Evolutionary conservation across 2,797 vertebrate genomes (phyloP), one percentile per base, ranked within the genome.

Genomic region (Taenioides sp.): DNA sequence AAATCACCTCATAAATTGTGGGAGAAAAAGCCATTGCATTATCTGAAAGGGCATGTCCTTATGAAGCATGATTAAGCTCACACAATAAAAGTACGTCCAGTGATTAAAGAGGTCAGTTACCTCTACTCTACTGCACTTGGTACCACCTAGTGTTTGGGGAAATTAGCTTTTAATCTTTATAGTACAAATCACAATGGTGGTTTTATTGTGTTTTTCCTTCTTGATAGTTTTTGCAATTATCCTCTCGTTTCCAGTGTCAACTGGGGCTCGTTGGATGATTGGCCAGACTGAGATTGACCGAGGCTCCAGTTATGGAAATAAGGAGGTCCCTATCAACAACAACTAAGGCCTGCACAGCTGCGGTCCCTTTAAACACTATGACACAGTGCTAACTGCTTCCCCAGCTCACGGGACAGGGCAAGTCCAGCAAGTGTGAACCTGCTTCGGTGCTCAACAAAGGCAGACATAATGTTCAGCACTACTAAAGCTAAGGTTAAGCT

Each of bases 221-320:
- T 57, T 57, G n/a, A 12, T 23, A 23, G n/a, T 12, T 57, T 52
- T 23, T 23, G 12, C 11, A 4, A 12, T 22, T 23, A 22, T 22
- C 10, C 0, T 75, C 76, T 77, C 34, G 14, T 69, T 40, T 72
- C 20, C 91, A 99, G 98, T 88, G 61, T 98, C 98, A 17, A 67
- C 94, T 70, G 96, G 92, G 49, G 92, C 97, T 50, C 95, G 96
- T 86, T 96, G 96, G 96, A 99, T 99, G 98, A 99, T 99, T 3
- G 95, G 94, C 0, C 95, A 97, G 88, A 99, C 98, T 0, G 98
- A 99, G 89, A 98, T 97, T 14, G 82, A 96, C 85, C 95, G 88
- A 80, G 94, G 95, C 55, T 99, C 98, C 1, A 93, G 87, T 80
- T 99, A 99, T 0, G 98, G 98, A 58, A 94, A 94, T 84, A 94